Base-by-base conservation (phyloP, 53 echinoderm and acorn worm species). In the Echinarachnius parma region DNA sequence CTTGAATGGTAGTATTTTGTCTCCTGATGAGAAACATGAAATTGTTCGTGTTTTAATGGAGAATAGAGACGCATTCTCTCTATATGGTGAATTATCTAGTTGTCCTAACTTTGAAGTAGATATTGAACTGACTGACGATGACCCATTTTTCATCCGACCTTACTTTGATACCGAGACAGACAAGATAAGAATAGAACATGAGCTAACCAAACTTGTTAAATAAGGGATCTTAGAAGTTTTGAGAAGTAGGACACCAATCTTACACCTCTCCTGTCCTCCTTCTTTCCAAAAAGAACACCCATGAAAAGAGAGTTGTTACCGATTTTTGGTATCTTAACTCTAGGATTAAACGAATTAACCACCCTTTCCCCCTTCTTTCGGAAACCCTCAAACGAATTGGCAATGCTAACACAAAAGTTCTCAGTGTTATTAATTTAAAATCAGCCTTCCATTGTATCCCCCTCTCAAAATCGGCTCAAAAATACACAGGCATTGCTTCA, bases 251-350 rank as follows among this genome's bases (percentile, higher is more conserved):
- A 9, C 77, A 83, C 47, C 77, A 83, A 30, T 13, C 83, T 5
- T 83, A 77, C 63, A 83, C 83, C 21, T 83, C 83, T 2, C 77
- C 83, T 16, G 77, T 83, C 9, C 34, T 83, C 16, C 67, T 77
- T 9, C 13, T 83, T 22, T 45, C 78, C 14, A 83, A 83, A 62
- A 77, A 78, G 29, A 54, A 66, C 22, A 66, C 69, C 8, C 28
- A 49, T 15, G 78, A 77, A 20, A 83, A 83, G 16, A 2, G 84
- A 67, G 84, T 83, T 11, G 84, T 83, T 21, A 83, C 84, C 15
- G 84, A 83, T 34, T 83, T 83, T 42, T n/a, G 77, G 3, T 78
- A 78, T 44, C 47, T 83, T 23, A 78, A 83, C 48, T 58, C 66
- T 30, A 25, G 69, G 23, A 83, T 83, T 27, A 63, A 31, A 44